These are phyloP conservation scores for Littorina saxatilis DNA, from an alignment of 1,140 invertebrate species.

Conservation along the genomic window DNA sequence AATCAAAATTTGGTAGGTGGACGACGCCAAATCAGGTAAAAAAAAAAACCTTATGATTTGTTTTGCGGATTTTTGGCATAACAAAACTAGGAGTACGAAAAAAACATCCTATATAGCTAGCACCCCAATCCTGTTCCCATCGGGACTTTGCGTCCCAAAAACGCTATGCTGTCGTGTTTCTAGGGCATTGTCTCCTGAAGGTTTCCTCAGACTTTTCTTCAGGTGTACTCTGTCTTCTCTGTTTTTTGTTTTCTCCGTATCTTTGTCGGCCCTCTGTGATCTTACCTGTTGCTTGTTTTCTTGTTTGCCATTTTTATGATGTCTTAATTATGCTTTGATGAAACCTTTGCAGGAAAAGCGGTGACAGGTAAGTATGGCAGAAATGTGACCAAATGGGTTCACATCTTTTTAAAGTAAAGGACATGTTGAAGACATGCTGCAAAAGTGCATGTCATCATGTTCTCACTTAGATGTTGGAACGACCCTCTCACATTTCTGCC, in stretches of 20 bases:
- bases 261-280: no score
- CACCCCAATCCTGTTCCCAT: no score
- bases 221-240: background rate
- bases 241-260: background rate
- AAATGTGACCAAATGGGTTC: no score
- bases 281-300: no score
- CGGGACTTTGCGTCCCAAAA: no score
- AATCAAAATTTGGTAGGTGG: slow-evolving; percentile 8
- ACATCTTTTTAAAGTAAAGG: background rate
- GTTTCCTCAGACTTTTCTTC: background rate
- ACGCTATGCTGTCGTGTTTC: background rate
- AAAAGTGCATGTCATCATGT: no score
- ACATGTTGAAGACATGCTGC: no score
- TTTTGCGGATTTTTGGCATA: slow-evolving; percentile 9
- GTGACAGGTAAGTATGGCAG: slow-evolving; percentile 12
- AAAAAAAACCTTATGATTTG: background rate
- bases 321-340: background rate
- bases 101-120: no score
- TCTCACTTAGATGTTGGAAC: no score
- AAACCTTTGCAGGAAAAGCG: background rate
- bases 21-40: slow-evolving; percentile 17
- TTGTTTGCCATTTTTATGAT: background rate
- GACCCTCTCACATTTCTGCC: no score
- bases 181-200: background rate
- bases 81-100: no score